Evolutionary conservation across 1,140 invertebrate species (phyloP).

Genomic region (Harpegnathos saltator): DNA sequence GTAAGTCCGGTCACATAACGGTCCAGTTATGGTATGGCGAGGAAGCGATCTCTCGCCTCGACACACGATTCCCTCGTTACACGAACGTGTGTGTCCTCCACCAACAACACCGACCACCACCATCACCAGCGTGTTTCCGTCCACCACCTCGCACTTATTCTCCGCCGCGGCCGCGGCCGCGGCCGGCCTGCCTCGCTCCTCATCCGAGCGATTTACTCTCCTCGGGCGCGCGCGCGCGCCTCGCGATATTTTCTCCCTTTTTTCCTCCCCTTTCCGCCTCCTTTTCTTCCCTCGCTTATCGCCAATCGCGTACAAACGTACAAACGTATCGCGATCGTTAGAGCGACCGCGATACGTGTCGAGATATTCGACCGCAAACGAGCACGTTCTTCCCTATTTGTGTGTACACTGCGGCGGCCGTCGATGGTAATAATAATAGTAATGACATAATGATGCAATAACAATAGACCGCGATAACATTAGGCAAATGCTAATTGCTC

Average conservation of each 20-base stretch:
- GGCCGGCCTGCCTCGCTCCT: conserved; percentile 5
- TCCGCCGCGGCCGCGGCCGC: too few species aligned
- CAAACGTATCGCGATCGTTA: conserved; percentile 52
- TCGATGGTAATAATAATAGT: conserved; percentile 19
- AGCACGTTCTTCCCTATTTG: neutral
- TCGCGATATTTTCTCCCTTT: conserved; percentile 12
- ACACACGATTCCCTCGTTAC: conserved; percentile 76
- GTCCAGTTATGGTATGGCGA: conserved; percentile 83
- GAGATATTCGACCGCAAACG: conserved; percentile 48
- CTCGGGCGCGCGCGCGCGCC: conserved; percentile 49
- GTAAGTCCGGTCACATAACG: conserved; percentile 83
- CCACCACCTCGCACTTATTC: conserved; percentile 5
- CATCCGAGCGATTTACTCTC: conserved; percentile 19
- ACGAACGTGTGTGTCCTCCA: conserved; percentile 64
- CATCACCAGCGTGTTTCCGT: conserved; percentile 28
- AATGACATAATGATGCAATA: conserved; percentile 44
- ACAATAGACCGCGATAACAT: conserved; percentile 33
- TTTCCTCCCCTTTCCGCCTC: neutral
- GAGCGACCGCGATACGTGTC: conserved; percentile 21
- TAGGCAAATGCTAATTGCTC: conserved; percentile 42
- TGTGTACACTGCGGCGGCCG: neutral
- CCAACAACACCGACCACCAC: conserved; percentile 10
- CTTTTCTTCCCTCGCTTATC: neutral
- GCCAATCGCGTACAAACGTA: conserved; percentile 27
- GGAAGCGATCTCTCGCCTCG: conserved; percentile 79